Evolutionary conservation across 2,888 invertebrate species (phyloP).

Genomic region (Meghimatium bilineatum): DNA sequence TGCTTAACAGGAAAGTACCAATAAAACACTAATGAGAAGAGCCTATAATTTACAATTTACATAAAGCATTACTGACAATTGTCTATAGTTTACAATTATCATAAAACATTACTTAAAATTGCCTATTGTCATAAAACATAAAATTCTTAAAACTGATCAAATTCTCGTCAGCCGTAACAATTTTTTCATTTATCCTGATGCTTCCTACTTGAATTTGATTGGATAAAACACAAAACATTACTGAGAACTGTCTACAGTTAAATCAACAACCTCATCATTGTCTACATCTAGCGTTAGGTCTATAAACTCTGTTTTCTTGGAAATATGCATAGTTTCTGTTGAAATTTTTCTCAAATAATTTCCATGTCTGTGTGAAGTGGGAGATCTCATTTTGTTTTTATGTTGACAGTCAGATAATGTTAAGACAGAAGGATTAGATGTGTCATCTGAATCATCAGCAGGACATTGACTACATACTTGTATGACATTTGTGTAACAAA

Average conservation of each 20-base stretch:
- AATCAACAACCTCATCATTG: constrained; percentile 16
- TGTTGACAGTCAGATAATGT: neutral
- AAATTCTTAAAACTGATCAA: no score
- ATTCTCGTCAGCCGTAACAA: no score
- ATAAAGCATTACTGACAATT: no score
- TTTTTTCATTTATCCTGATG: no score
- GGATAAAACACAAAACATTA: neutral
- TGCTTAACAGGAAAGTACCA: no score
- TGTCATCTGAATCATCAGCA: neutral
- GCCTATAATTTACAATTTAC: no score
- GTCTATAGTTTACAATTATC: no score
- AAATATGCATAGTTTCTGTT: neutral
- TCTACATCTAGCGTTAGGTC: neutral
- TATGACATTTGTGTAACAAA: no score
- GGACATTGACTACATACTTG: neutral
- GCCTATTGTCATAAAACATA: no score
- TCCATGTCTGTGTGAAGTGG: neutral
- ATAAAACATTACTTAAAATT: no score
- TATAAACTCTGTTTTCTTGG: neutral
- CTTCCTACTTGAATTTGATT: no score
- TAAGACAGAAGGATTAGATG: neutral
- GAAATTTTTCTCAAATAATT: neutral
- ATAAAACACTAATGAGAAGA: no score
- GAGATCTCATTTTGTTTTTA: neutral
- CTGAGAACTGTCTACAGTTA: neutral